Conservation (phyloP, 2,113 vertebrate genomes). For the Pycnonotus jocosus region DNA sequence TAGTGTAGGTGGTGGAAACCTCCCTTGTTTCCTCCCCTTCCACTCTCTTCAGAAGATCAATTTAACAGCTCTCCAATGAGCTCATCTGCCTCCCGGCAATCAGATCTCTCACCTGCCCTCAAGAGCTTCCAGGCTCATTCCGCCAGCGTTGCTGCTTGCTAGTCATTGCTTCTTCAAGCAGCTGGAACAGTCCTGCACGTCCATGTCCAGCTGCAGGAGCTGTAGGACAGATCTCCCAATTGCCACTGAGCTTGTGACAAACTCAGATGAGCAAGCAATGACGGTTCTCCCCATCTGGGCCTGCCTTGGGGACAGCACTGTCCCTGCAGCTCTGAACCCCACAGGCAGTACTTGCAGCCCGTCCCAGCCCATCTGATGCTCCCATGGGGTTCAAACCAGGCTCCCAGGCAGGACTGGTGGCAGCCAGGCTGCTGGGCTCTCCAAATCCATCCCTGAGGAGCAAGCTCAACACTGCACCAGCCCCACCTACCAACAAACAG, state of each 20-base stretch:
- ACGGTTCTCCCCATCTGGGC: fast-evolving
- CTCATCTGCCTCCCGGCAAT: neutral
- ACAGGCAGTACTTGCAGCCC: fast-evolving
- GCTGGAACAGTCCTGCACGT: fast-evolving
- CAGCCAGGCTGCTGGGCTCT: neutral
- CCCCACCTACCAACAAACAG: neutral
- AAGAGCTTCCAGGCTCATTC: neutral
- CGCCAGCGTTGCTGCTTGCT: neutral
- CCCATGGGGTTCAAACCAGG: neutral
- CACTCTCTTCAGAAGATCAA: fast-evolving
- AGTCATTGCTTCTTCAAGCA: fast-evolving
- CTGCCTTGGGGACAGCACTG: neutral
- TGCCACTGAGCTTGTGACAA: fast-evolving
- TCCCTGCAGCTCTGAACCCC: neutral
- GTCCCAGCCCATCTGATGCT: neutral
- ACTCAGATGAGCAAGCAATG: fast-evolving
- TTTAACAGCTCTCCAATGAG: neutral
- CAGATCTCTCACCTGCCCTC: neutral
- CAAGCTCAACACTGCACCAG: neutral
- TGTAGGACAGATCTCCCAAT: neutral
- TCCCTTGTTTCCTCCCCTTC: neutral
- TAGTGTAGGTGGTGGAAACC: neutral
- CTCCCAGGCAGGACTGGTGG: fast-evolving
- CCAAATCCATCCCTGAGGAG: neutral
- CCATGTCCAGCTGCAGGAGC: neutral